Percentiles rank a stretch among this genome's conserved stretches.
These are phyloP conservation scores for Cybosia mesomella DNA, from an alignment of 2,888 invertebrate genomes.

Conservation along the genomic window DNA sequence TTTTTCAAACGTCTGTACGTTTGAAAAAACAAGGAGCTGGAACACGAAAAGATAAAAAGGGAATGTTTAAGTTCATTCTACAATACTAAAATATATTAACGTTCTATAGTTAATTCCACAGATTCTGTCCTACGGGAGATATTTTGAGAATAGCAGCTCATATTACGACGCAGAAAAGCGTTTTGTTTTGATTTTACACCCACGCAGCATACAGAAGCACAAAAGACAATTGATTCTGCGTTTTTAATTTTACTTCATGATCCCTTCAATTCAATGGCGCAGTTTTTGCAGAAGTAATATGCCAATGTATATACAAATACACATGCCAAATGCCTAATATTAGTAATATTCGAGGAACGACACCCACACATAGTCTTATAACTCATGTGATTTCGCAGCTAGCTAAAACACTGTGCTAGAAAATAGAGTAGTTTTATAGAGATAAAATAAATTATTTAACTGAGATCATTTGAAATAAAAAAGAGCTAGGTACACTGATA, in stretches of 20 bases:
- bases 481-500: background rate
- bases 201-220: slow-evolving; percentile 33
- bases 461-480: background rate
- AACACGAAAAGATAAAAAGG: background rate
- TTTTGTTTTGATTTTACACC: slow-evolving; percentile 38
- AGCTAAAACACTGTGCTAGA: background rate
- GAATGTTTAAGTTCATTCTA: background rate
- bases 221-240: slow-evolving; percentile 63
- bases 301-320: slow-evolving; percentile 4
- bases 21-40: background rate
- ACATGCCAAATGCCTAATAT: slow-evolving; percentile 3
- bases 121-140: slow-evolving; percentile 22
- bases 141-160: slow-evolving; percentile 31
- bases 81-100: too few relatives aligned
- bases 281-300: slow-evolving; percentile 12
- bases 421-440: background rate
- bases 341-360: slow-evolving; percentile 8
- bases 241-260: slow-evolving; percentile 49
- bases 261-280: slow-evolving; percentile 13
- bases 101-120: slow-evolving; percentile 10
- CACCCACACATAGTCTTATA: background rate
- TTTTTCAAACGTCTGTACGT: too few relatives aligned
- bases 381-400: background rate
- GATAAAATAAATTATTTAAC: background rate
- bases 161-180: slow-evolving; percentile 47